phyloP scores from a whole-genome alignment of 2,797 vertebrate genomes.

The Cheirogaleus major region DNA sequence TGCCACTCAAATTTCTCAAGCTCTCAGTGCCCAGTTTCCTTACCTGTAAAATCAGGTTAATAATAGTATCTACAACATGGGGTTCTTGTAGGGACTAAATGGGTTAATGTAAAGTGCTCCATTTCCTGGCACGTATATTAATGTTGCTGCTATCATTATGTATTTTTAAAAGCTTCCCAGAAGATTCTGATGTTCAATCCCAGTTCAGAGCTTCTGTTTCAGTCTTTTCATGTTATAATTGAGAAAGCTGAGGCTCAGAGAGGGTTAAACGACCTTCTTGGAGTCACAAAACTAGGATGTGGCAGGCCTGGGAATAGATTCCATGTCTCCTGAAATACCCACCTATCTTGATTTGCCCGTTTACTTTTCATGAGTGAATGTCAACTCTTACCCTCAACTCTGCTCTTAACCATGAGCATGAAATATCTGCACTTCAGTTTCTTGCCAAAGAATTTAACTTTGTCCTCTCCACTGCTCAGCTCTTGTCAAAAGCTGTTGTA shows the following conservation, averaged over 20 bases:
- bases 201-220: neutral
- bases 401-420: neutral
- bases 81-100: neutral
- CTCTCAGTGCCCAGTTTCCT: neutral
- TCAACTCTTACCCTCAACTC: neutral
- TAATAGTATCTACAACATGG: neutral
- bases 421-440: neutral
- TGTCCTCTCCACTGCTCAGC: neutral
- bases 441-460: neutral
- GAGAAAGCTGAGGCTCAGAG: neutral
- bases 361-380: neutral
- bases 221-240: neutral
- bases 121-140: neutral
- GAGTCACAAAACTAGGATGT: neutral
- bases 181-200: neutral
- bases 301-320: neutral
- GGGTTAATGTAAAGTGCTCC: neutral
- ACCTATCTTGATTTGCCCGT: constrained; percentile 7
- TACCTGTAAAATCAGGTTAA: neutral
- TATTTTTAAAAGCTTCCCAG: constrained; percentile 1
- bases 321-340: neutral
- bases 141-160: neutral
- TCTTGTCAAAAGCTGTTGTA: neutral
- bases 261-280: neutral
- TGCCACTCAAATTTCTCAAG: neutral